A percentile compares a stretch with the other conserved stretches of the same genome.
Evolutionary conservation across 1,140 invertebrate genomes (phyloP).

Genomic region (Platyura marginata): DNA sequence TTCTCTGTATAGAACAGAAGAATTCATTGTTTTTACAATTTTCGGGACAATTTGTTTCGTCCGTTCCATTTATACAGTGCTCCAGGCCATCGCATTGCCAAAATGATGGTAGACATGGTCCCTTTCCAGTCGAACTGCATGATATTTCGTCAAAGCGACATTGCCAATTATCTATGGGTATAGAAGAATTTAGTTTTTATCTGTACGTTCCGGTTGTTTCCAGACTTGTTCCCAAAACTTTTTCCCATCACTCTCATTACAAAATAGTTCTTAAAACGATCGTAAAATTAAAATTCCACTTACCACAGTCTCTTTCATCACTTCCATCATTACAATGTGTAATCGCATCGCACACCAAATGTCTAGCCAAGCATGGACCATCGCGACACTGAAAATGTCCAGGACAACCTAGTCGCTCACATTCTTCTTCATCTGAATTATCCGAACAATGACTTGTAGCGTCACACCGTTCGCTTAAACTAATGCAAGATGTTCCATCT

Average conservation of each 20-base stretch:
- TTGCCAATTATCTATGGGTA: slow-evolving; percentile 27
- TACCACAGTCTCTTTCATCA: slow-evolving; percentile 46
- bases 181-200: too few species aligned
- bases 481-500: slow-evolving; percentile 36
- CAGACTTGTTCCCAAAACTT: too few species aligned
- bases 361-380: slow-evolving; percentile 48
- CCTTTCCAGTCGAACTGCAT: slow-evolving; percentile 21
- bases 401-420: slow-evolving; percentile 32
- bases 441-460: slow-evolving; percentile 41
- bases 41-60: slow-evolving; percentile 38
- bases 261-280: too few species aligned
- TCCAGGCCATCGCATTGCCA: slow-evolving; percentile 44
- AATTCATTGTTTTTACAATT: slow-evolving; percentile 35
- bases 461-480: slow-evolving; percentile 34
- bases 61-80: slow-evolving; percentile 43
- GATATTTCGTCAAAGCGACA: slow-evolving; percentile 37
- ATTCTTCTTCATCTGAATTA: slow-evolving; percentile 41
- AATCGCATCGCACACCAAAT: slow-evolving; percentile 51
- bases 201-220: too few species aligned
- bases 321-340: slow-evolving; percentile 46
- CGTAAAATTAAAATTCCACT: slow-evolving; percentile 11
- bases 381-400: slow-evolving; percentile 44
- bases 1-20: slow-evolving; percentile 27
- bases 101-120: slow-evolving; percentile 33
- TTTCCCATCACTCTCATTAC: too few species aligned